Conservation (phyloP, 2,888 invertebrate species). For the Eledone cirrhosa region DNA sequence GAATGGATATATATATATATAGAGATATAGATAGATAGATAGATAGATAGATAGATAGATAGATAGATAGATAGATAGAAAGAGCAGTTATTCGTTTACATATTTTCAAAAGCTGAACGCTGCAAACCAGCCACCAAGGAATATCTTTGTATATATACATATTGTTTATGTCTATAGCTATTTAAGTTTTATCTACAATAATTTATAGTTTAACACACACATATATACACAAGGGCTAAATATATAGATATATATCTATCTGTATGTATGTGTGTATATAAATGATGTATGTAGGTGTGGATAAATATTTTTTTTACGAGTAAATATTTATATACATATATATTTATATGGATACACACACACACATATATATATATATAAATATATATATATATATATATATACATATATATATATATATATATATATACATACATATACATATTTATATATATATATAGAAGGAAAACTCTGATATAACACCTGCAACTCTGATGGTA, state of each 20-base stretch:
- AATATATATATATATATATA: slow-evolving; percentile 1
- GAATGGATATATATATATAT: not conserved
- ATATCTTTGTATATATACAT: not conserved
- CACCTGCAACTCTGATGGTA: too few species aligned
- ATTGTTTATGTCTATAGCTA: too few species aligned
- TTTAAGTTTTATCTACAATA: too few species aligned
- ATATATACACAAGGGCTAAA: too few species aligned
- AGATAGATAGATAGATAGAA: not conserved
- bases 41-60: not conserved
- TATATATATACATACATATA: too few species aligned
- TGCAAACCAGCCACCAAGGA: not conserved
- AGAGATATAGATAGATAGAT: not conserved
- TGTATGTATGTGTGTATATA: not conserved
- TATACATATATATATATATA: not conserved
- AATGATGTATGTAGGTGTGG: not conserved
- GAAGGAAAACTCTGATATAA: too few species aligned
- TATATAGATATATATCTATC: not conserved
- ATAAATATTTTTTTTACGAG: not conserved
- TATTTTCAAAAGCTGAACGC: not conserved
- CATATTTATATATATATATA: too few species aligned
- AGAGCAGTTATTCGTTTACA: not conserved
- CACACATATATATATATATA: not conserved
- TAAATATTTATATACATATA: not conserved
- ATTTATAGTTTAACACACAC: too few species aligned
- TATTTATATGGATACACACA: not conserved